A percentile compares a stretch with the other conserved stretches of the same genome.
These are phyloP conservation scores for Drosophila ficusphila DNA, from an alignment of 1,140 invertebrate genomes.

Conservation along the genomic window DNA sequence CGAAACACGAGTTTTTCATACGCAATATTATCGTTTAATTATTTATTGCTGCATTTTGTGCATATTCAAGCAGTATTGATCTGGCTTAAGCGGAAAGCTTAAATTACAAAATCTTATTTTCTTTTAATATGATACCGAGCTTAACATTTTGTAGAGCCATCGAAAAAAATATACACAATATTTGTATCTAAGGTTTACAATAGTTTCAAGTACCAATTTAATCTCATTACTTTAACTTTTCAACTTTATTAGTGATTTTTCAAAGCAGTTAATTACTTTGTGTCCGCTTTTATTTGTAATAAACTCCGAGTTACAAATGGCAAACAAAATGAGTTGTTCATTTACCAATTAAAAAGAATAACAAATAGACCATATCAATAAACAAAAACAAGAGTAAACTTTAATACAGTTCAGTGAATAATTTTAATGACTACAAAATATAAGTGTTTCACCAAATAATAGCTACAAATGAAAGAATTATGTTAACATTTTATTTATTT, in stretches of 20 bases:
- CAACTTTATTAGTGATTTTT: no score
- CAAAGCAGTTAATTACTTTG: not conserved
- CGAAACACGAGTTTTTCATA: conserved; percentile 27
- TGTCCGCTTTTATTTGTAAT: no score
- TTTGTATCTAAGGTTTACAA: no score
- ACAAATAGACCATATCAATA: conserved; percentile 12
- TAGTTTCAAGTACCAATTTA: no score
- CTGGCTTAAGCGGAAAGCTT: conserved; percentile 27
- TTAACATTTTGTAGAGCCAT: not conserved
- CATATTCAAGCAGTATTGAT: conserved; percentile 34
- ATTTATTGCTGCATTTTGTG: conserved; percentile 39
- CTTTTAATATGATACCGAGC: not conserved
- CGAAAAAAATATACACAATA: not conserved
- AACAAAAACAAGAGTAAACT: conserved; percentile 43
- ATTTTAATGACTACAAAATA: conserved; percentile 73
- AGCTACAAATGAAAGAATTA: no score
- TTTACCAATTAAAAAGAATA: not conserved
- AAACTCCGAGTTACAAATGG: no score
- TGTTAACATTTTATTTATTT: no score
- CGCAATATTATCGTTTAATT: conserved; percentile 50
- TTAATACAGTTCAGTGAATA: conserved; percentile 65
- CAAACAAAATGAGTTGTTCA: not conserved
- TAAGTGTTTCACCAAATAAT: conserved; percentile 16
- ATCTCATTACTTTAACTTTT: no score
- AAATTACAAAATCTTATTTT: conserved; percentile 10